These are phyloP conservation scores for Clytia hemisphaerica DNA, from an alignment of 30 jellyfish, hydroid and myxozoan species.

Conservation along the genomic window DNA sequence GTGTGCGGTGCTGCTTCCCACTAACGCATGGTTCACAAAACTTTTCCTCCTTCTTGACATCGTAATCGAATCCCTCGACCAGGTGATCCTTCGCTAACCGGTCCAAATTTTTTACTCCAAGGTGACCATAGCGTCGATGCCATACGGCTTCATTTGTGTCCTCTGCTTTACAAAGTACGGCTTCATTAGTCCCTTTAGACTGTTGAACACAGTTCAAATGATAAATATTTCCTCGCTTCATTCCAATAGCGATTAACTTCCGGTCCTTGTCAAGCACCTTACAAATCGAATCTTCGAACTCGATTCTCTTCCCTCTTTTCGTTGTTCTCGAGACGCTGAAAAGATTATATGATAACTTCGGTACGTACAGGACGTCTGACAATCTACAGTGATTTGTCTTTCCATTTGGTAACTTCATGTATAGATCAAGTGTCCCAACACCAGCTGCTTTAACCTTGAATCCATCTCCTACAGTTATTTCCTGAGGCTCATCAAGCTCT, in stretches of 20 bases:
- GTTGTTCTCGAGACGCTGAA: constrained; percentile 36
- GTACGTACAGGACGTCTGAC: neutral
- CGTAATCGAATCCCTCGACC: constrained; percentile 40
- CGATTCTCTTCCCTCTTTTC: neutral
- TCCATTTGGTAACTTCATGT: constrained; percentile 20
- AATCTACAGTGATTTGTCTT: neutral
- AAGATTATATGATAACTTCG: neutral
- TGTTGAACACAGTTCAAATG: constrained; percentile 33
- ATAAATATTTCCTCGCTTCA: constrained; percentile 29
- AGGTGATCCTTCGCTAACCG: neutral
- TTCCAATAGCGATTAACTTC: constrained; percentile 10
- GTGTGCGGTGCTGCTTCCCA: constrained; percentile 28
- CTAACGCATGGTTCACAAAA: constrained; percentile 28
- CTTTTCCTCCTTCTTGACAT: neutral
- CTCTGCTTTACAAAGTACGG: neutral
- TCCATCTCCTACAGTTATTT: constrained; percentile 24
- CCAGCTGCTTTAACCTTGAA: constrained; percentile 2
- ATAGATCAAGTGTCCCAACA: constrained; percentile 14
- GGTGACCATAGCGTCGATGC: constrained; percentile 53
- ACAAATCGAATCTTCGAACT: constrained; percentile 4
- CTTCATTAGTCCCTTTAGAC: too few species aligned
- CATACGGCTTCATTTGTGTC: constrained; percentile 24
- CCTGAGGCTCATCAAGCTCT: constrained; percentile 11
- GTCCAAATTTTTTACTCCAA: constrained; percentile 4
- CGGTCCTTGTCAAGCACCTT: neutral